phyloP scores from a whole-genome alignment of 2,113 vertebrate genomes.

The Pachyramphus minor region DNA sequence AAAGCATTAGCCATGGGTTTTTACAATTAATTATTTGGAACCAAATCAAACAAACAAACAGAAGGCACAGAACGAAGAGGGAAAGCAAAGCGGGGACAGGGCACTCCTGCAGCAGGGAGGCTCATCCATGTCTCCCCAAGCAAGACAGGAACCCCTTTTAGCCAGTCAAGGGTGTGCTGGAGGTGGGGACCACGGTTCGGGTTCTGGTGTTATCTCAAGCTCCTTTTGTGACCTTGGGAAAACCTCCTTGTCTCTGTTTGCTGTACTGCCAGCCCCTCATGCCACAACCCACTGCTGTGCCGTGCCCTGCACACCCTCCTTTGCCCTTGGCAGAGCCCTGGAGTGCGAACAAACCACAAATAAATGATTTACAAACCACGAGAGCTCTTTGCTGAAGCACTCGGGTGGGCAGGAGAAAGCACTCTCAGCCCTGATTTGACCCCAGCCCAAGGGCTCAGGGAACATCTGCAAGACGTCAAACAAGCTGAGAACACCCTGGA shows the following conservation, averaged over 20 bases:
- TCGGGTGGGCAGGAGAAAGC: not conserved
- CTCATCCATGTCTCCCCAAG: not conserved
- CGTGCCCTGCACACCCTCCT: fast-evolving
- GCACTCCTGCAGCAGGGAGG: not conserved
- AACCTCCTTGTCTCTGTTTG: not conserved
- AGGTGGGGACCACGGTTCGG: not conserved
- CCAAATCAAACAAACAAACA: conserved; percentile 45
- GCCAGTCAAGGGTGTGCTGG: not conserved
- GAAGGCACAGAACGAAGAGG: not conserved
- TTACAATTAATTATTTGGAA: conserved; percentile 60
- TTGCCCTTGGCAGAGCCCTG: not conserved
- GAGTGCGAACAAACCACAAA: not conserved
- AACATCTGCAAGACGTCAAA: not conserved
- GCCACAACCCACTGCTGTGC: fast-evolving
- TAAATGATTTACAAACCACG: not conserved
- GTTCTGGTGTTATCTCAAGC: not conserved
- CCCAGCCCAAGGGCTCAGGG: not conserved
- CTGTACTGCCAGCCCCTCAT: not conserved
- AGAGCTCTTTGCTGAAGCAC: not conserved
- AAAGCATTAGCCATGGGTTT: conserved; percentile 32
- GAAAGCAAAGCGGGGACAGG: not conserved
- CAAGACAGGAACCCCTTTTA: fast-evolving
- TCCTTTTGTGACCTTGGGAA: not conserved
- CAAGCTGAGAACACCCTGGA: fast-evolving
- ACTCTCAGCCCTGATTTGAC: not conserved